Conservation (phyloP, 2,113 vertebrate species). For the Dunckerocampus dactyliophorus region DNA sequence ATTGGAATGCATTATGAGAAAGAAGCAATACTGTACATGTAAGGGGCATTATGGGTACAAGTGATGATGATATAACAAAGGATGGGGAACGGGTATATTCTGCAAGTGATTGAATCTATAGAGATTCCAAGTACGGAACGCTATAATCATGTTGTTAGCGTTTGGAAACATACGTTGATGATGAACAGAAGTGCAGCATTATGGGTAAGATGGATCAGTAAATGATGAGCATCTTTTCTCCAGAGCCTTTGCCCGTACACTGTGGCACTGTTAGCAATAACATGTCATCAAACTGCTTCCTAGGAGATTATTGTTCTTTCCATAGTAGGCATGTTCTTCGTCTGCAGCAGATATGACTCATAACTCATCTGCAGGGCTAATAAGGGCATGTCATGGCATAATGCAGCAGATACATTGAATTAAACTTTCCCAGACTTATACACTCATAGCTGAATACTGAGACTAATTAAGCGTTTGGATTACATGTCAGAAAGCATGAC, state of each 20-base stretch:
- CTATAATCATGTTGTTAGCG: conserved; percentile 34
- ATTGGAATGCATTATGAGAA: too few species aligned
- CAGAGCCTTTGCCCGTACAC: conserved; percentile 37
- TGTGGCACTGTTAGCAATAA: conserved; percentile 48
- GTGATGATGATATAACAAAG: not conserved
- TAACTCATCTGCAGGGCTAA: conserved; percentile 32
- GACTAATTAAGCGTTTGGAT: conserved; percentile 34
- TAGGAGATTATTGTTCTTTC: conserved; percentile 60
- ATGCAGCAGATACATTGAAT: conserved; percentile 43
- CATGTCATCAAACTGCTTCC: conserved; percentile 52
- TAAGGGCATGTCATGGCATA: conserved; percentile 48
- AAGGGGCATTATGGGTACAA: not conserved
- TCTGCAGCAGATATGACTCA: conserved; percentile 53
- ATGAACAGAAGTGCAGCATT: conserved; percentile 51
- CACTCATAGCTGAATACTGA: conserved; percentile 32
- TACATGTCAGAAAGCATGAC: conserved; percentile 57
- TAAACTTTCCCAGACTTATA: conserved; percentile 48
- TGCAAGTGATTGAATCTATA: conserved; percentile 12
- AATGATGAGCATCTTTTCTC: conserved; percentile 56
- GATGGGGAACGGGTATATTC: not conserved
- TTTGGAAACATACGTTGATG: conserved; percentile 52
- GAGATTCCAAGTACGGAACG: conserved; percentile 28
- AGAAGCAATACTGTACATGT: too few species aligned
- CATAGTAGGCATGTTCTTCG: conserved; percentile 42
- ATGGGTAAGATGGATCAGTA: conserved; percentile 54